Conservation (phyloP, 2,888 invertebrate species). For the Macrosoma leucophasiata region DNA sequence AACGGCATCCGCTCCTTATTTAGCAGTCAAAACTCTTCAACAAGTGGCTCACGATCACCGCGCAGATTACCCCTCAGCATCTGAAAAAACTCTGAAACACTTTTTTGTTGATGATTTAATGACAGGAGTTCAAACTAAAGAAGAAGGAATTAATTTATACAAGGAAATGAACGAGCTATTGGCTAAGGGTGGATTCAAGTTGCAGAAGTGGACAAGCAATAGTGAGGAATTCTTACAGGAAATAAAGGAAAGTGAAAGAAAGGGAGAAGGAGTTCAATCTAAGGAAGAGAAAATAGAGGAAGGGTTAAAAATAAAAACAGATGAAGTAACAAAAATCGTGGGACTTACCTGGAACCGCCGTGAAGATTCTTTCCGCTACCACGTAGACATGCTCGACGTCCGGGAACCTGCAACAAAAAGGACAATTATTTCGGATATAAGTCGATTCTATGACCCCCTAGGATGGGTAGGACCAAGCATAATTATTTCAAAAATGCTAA, state of each 20-base stretch:
- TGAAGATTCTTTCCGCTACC: slow-evolving; percentile 24
- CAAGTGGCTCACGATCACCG: slow-evolving; percentile 20
- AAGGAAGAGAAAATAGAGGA: slow-evolving; percentile 2
- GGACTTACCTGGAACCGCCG: slow-evolving; percentile 28
- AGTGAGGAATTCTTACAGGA: slow-evolving; percentile 18
- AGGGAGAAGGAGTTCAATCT: slow-evolving; percentile 10
- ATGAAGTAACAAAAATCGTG: slow-evolving; percentile 23
- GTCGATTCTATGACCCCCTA: slow-evolving; percentile 28
- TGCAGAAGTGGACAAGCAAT: slow-evolving; percentile 32
- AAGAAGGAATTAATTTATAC: slow-evolving; percentile 23
- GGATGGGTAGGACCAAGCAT: slow-evolving; percentile 28
- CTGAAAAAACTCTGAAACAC: slow-evolving; percentile 4
- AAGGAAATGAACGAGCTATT: slow-evolving; percentile 25
- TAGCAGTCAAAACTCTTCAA: slow-evolving; percentile 21
- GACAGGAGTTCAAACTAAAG: slow-evolving; percentile 21
- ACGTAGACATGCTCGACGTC: slow-evolving; percentile 12
- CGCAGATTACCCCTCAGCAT: slow-evolving; percentile 14
- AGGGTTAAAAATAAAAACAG: slow-evolving; percentile 21
- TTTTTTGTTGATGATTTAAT: slow-evolving; percentile 26
- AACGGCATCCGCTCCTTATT: slow-evolving; percentile 20
- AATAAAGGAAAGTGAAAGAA: slow-evolving; percentile 10
- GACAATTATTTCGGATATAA: slow-evolving; percentile 24
- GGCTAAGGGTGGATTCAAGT: slow-evolving; percentile 24
- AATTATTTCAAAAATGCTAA: slow-evolving; percentile 9
- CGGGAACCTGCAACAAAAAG: slow-evolving; percentile 23